A percentile compares a stretch with the other conserved stretches of the same genome.
phyloP scores from a whole-genome alignment of 2,113 vertebrate genomes.

The Neodon shergylaensis region DNA sequence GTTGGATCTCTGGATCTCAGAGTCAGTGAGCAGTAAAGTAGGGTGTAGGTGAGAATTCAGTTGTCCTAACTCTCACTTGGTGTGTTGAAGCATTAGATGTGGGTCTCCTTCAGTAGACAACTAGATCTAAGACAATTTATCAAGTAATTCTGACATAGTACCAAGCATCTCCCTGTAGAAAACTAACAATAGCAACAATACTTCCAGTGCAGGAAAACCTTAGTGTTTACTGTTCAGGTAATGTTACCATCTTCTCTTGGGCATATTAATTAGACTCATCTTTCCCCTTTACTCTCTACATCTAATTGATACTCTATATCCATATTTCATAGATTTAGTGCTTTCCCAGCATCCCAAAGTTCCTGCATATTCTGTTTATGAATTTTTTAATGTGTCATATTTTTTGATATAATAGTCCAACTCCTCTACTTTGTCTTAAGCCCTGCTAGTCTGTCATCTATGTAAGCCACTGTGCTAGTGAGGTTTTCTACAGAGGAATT shows the following conservation, averaged over 20 bases:
- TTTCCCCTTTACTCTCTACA: not conserved
- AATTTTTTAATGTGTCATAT: not conserved
- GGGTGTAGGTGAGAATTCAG: not conserved
- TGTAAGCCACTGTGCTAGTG: too few species aligned
- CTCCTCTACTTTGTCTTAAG: not conserved
- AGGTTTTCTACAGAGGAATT: not conserved
- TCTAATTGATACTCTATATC: not conserved
- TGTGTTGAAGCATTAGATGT: not conserved
- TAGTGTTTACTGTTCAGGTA: not conserved
- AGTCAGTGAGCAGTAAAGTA: not conserved
- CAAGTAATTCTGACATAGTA: not conserved
- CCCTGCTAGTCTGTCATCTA: not conserved
- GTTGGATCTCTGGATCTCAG: not conserved
- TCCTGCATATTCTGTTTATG: not conserved
- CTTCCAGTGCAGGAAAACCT: not conserved
- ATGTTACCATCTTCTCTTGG: not conserved
- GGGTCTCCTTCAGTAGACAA: not conserved
- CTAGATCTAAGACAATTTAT: not conserved
- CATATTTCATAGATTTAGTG: not conserved
- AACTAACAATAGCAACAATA: not conserved
- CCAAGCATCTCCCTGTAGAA: too few species aligned
- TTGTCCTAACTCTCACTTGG: not conserved
- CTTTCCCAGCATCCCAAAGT: not conserved
- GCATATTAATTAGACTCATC: not conserved
- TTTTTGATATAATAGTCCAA: not conserved